Evolutionary conservation across 2,113 vertebrate genomes (phyloP).

Genomic region (Ailuropoda melanoleuca): DNA sequence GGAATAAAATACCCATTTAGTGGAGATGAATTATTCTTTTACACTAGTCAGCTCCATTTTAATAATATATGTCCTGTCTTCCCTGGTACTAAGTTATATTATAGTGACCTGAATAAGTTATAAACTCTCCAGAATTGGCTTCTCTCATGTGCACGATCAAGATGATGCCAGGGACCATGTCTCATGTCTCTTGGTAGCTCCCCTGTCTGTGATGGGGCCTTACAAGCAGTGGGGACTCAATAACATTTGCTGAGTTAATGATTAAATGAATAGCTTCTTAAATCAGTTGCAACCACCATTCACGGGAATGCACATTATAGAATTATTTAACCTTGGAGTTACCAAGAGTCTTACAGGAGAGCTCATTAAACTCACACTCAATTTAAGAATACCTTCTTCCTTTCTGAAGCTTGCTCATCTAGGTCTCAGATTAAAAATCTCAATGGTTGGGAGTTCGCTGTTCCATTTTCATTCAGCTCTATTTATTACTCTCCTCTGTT

Average conservation of each 20-base stretch:
- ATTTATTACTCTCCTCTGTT: constrained; percentile 26
- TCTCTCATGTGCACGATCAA: neutral
- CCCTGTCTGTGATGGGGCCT: neutral
- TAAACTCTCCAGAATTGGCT: neutral
- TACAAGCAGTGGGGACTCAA: neutral
- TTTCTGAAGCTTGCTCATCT: neutral
- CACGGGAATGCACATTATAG: neutral
- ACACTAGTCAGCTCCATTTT: constrained; percentile 41
- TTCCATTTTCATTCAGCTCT: constrained; percentile 25
- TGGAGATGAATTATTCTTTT: constrained; percentile 57
- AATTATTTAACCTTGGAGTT: constrained; percentile 44
- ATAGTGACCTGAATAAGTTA: constrained; percentile 50
- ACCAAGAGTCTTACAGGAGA: neutral
- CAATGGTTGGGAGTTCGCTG: neutral
- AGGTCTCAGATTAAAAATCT: neutral
- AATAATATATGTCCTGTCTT: constrained; percentile 57
- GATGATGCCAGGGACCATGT: neutral
- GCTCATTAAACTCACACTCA: constrained; percentile 28
- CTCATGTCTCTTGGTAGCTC: neutral
- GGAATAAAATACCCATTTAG: constrained; percentile 49
- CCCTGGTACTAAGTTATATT: constrained; percentile 23
- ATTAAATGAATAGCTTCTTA: neutral
- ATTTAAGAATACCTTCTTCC: constrained; percentile 21
- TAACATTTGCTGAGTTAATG: neutral
- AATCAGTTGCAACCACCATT: neutral